These are phyloP conservation scores for Syrista parreyssii DNA, from an alignment of 2,888 invertebrate species.

Conservation along the genomic window DNA sequence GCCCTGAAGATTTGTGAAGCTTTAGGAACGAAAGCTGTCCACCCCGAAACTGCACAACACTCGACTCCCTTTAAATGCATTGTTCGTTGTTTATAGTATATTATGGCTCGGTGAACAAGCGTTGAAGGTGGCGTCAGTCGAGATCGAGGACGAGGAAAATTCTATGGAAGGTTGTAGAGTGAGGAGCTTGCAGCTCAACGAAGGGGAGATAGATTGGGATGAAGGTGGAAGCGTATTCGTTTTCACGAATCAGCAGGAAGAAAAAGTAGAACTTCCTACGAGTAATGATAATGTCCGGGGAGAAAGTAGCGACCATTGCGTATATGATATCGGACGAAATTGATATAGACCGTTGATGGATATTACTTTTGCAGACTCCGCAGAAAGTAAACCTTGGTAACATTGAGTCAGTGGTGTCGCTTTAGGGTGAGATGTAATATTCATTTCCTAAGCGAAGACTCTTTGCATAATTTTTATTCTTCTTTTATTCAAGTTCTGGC, in stretches of 20 bases:
- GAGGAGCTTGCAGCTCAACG: not conserved
- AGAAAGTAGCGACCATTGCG: constrained; percentile 29
- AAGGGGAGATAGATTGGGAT: not conserved
- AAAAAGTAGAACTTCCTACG: not conserved
- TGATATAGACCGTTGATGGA: constrained; percentile 30
- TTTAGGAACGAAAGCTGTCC: not conserved
- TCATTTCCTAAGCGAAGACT: not conserved
- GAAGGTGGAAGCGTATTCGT: not conserved
- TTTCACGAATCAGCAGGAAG: not conserved
- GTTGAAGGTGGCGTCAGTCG: not conserved
- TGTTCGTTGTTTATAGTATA: not conserved
- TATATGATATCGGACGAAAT: constrained; percentile 31
- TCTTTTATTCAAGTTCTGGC: not conserved
- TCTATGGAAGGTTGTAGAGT: not conserved
- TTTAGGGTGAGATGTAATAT: not conserved
- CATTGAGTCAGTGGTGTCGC: not conserved
- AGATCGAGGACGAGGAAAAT: not conserved
- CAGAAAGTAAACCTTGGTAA: not conserved
- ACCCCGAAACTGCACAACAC: not conserved
- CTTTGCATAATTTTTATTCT: not conserved
- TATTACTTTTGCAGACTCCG: constrained; percentile 16
- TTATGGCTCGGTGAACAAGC: not conserved
- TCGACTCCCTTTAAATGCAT: not conserved
- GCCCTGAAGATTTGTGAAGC: not conserved
- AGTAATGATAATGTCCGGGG: not conserved